Evolutionary conservation across 2,888 invertebrate species (phyloP).

Genomic region (Epinotia brunnichana): DNA sequence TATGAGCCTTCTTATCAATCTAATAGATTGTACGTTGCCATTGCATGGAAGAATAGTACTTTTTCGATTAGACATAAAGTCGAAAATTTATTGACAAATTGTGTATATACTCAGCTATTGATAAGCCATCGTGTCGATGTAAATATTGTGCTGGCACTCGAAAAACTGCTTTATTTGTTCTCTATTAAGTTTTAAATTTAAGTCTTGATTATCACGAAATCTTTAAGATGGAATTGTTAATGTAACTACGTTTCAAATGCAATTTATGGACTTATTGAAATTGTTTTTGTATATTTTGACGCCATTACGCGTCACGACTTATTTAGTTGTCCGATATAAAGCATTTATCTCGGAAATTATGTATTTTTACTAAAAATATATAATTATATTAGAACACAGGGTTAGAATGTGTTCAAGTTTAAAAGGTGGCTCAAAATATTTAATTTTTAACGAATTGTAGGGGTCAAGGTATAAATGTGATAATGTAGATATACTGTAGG

Average conservation of each 20-base stretch:
- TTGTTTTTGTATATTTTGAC: conserved; percentile 26
- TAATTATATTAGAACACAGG: conserved; percentile 60
- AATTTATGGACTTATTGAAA: conserved; percentile 25
- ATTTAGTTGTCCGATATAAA: conserved; percentile 49
- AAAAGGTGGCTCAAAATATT: conserved; percentile 40
- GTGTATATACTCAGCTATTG: conserved; percentile 1
- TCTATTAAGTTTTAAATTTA: conserved; percentile 16
- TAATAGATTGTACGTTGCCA: conserved; percentile 6
- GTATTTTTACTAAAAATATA: conserved; percentile 35
- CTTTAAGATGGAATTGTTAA: conserved; percentile 35
- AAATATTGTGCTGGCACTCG: conserved; percentile 17
- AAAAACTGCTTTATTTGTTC: conserved; percentile 9
- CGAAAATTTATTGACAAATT: conserved; percentile 3
- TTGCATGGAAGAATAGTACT: conserved; percentile 4
- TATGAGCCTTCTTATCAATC: background rate
- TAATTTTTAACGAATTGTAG: conserved; percentile 37
- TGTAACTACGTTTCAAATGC: conserved; percentile 21
- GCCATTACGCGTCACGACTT: conserved; percentile 45
- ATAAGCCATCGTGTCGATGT: conserved; percentile 1
- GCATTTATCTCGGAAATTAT: conserved; percentile 39
- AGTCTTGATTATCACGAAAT: conserved; percentile 22
- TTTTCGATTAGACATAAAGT: conserved; percentile 7
- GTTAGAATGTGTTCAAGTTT: conserved; percentile 64
- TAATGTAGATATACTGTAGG: conserved; percentile 38
- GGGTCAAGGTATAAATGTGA: conserved; percentile 40